These are phyloP conservation scores for Luscinia luscinia DNA, from an alignment of 2,797 vertebrate genomes.

Conservation along the genomic window DNA sequence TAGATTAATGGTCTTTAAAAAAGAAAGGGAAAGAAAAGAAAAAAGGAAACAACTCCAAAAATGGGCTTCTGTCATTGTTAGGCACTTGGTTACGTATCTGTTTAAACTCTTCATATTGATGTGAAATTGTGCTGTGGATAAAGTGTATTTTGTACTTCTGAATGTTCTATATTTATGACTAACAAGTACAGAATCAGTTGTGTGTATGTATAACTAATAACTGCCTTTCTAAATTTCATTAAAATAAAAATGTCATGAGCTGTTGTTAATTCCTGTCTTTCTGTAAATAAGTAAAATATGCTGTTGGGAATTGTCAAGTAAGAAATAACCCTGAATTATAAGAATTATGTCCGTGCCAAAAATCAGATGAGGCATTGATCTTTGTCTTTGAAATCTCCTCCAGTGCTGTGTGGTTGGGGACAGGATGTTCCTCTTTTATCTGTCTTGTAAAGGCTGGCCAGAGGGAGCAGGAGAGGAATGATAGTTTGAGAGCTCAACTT, in stretches of 20 bases:
- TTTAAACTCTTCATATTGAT: slow-evolving; percentile 70
- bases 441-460: neutral
- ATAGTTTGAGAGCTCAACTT: neutral
- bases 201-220: slow-evolving; percentile 81
- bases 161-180: slow-evolving; percentile 80
- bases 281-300: neutral
- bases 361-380: neutral
- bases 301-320: neutral
- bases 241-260: slow-evolving; percentile 78
- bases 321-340: neutral
- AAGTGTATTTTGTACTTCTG: slow-evolving; percentile 78
- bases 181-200: slow-evolving; percentile 75
- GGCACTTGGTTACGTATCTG: slow-evolving; percentile 66
- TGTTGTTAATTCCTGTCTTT: slow-evolving; percentile 41
- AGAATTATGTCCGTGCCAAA: neutral
- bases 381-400: neutral
- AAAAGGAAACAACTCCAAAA: neutral
- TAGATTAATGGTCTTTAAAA: slow-evolving; percentile 25
- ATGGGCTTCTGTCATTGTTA: slow-evolving; percentile 47
- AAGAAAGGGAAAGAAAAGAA: neutral
- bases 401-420: neutral
- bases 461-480: neutral
- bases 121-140: slow-evolving; percentile 79
- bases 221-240: slow-evolving; percentile 79
- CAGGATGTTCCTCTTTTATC: neutral